Evolutionary conservation across 2,797 vertebrate genomes (phyloP).

Genomic region (Pseudochaenichthys georgianus): DNA sequence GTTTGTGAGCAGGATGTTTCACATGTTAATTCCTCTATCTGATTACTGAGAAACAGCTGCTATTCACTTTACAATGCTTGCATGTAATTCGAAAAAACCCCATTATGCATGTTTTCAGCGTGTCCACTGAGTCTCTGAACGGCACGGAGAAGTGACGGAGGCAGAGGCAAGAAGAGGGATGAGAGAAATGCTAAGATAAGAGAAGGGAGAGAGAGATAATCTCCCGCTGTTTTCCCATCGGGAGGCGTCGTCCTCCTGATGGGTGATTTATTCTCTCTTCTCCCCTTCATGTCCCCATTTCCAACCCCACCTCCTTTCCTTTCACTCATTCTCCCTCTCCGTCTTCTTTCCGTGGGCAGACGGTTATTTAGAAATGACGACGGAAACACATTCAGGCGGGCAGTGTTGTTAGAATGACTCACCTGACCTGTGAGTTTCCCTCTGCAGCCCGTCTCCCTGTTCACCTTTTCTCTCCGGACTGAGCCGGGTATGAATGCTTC

Average conservation of each 20-base stretch:
- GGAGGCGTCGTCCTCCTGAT: too few species aligned
- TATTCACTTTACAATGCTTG: background rate
- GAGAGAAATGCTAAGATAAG: slow-evolving; percentile 62
- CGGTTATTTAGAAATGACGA: slow-evolving; percentile 56
- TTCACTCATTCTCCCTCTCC: slow-evolving; percentile 63
- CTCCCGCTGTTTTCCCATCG: slow-evolving; percentile 78
- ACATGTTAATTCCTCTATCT: slow-evolving; percentile 45
- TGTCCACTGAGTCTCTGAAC: slow-evolving; percentile 41
- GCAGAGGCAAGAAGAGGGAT: slow-evolving; percentile 21
- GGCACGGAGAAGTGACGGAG: slow-evolving; percentile 39
- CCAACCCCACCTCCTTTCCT: slow-evolving; percentile 36
- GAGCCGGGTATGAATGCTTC: slow-evolving; percentile 2
- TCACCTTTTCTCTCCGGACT: slow-evolving; percentile 33
- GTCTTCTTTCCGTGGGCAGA: slow-evolving; percentile 45
- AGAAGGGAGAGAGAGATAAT: slow-evolving; percentile 39
- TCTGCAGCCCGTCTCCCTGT: slow-evolving; percentile 24
- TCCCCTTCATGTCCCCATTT: slow-evolving; percentile 75
- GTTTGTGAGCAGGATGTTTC: slow-evolving; percentile 35
- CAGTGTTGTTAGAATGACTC: slow-evolving; percentile 61
- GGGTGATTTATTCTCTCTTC: slow-evolving; percentile 75
- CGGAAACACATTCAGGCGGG: slow-evolving; percentile 42
- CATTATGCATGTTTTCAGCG: slow-evolving; percentile 28
- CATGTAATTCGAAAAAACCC: slow-evolving; percentile 20
- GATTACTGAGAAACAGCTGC: slow-evolving; percentile 18
- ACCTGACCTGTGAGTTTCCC: slow-evolving; percentile 56